Percentiles rank a stretch among this genome's conserved stretches.
Evolutionary conservation across 1,140 invertebrate genomes (phyloP).

Genomic region (Zaprionus inermis): DNA sequence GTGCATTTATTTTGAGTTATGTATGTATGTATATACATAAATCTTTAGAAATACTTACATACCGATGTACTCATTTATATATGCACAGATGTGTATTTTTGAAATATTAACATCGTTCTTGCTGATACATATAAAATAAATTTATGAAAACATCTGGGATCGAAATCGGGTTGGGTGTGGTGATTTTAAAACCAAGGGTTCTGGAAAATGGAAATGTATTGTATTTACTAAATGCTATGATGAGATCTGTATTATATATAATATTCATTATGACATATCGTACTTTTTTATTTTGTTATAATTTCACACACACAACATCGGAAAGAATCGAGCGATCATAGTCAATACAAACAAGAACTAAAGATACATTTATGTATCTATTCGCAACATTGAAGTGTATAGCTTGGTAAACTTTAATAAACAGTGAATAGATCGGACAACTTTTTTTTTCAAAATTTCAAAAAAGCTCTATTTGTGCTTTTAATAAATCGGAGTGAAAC

Average conservation of each 20-base stretch:
- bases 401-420: constrained; percentile 13
- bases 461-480: constrained; percentile 17
- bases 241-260: neutral
- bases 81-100: neutral
- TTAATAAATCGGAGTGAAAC: neutral
- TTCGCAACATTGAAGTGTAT: constrained; percentile 7
- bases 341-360: constrained; percentile 3
- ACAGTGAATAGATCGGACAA: neutral
- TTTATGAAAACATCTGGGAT: constrained; percentile 1
- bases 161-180: neutral
- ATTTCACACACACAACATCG: neutral
- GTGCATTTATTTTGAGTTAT: neutral
- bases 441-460: neutral
- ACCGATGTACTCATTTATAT: neutral
- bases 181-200: neutral
- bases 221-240: neutral
- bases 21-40: constrained; percentile 1
- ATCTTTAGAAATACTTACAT: constrained; percentile 10
- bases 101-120: neutral
- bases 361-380: constrained; percentile 1
- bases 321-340: neutral
- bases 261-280: neutral
- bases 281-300: neutral
- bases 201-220: neutral
- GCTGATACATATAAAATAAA: neutral